These are phyloP conservation scores for Zenarchopterus dispar DNA, from an alignment of 2,797 vertebrate genomes.

Conservation along the genomic window DNA sequence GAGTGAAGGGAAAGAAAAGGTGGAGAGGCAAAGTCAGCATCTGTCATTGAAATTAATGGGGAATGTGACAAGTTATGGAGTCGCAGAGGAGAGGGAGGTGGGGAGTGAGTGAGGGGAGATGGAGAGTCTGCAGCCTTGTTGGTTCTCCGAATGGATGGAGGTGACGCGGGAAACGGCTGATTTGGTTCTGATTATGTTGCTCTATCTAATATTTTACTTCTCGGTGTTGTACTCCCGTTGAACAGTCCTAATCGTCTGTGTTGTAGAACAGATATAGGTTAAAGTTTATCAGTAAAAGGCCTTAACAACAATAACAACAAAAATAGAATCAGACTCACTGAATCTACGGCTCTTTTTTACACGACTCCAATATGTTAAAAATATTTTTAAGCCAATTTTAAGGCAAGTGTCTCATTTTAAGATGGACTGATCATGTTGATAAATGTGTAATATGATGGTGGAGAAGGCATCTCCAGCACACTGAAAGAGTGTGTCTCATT, in stretches of 20 bases:
- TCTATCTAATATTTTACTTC: conserved; percentile 80
- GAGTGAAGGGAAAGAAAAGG: conserved; percentile 17
- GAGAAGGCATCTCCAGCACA: conserved; percentile 3
- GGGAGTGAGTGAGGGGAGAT: conserved; percentile 5
- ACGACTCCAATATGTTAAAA: no score
- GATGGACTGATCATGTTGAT: background rate
- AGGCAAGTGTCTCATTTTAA: background rate
- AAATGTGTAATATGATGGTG: background rate
- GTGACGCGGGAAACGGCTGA: conserved; percentile 76
- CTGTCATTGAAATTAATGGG: conserved; percentile 49
- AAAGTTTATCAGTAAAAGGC: background rate
- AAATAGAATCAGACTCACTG: background rate
- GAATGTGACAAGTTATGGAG: conserved; percentile 48
- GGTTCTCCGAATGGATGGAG: conserved; percentile 48
- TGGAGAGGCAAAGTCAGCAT: conserved; percentile 45
- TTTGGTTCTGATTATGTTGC: conserved; percentile 88
- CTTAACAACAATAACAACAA: no score
- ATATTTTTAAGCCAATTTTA: background rate
- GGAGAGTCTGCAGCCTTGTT: conserved; percentile 53
- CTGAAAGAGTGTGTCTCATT: conserved; percentile 8
- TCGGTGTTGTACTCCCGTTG: conserved; percentile 68
- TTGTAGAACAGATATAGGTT: background rate
- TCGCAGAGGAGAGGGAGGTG: conserved; percentile 15
- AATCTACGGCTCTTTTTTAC: background rate
- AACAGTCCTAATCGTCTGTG: background rate